phyloP scores from a whole-genome alignment of 1,140 invertebrate species.

The Diabrotica undecimpunctata region DNA sequence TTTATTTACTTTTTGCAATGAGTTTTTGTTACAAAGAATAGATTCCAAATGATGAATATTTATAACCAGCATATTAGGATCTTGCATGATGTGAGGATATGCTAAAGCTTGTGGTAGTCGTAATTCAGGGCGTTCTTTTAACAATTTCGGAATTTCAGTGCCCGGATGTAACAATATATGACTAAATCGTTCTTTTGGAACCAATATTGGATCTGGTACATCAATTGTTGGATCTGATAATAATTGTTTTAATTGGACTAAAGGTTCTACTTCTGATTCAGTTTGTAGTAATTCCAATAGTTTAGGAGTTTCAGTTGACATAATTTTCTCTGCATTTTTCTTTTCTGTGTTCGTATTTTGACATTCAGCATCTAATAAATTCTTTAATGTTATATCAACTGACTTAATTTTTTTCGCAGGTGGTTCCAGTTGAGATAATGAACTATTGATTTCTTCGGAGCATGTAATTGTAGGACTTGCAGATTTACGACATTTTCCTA shows the following conservation, averaged over 20 bases:
- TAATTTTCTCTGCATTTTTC: conserved; percentile 31
- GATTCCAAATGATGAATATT: conserved; percentile 71
- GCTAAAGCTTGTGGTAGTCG: conserved; percentile 67
- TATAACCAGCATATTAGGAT: conserved; percentile 75
- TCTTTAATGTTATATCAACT: conserved; percentile 50
- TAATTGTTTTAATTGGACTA: conserved; percentile 69
- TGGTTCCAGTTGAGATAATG: conserved; percentile 49
- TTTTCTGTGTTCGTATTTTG: conserved; percentile 44
- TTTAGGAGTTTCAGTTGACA: conserved; percentile 39
- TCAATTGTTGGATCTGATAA: conserved; percentile 63
- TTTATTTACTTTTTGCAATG: conserved; percentile 4
- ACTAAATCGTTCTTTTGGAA: conserved; percentile 70
- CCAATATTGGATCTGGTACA: conserved; percentile 74
- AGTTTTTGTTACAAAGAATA: conserved; percentile 57
- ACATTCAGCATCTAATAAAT: conserved; percentile 43
- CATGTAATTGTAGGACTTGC: conserved; percentile 60
- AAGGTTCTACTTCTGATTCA: conserved; percentile 58
- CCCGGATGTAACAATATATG: conserved; percentile 68
- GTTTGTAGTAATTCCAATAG: conserved; percentile 48
- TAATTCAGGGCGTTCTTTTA: conserved; percentile 66
- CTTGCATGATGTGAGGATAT: conserved; percentile 66
- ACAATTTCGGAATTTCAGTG: conserved; percentile 69
- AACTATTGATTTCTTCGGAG: conserved; percentile 53
- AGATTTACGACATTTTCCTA: conserved; percentile 60
- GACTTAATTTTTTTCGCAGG: conserved; percentile 55